Conservation (phyloP, 2,113 vertebrate genomes). For the Pelecanus crispus region DNA sequence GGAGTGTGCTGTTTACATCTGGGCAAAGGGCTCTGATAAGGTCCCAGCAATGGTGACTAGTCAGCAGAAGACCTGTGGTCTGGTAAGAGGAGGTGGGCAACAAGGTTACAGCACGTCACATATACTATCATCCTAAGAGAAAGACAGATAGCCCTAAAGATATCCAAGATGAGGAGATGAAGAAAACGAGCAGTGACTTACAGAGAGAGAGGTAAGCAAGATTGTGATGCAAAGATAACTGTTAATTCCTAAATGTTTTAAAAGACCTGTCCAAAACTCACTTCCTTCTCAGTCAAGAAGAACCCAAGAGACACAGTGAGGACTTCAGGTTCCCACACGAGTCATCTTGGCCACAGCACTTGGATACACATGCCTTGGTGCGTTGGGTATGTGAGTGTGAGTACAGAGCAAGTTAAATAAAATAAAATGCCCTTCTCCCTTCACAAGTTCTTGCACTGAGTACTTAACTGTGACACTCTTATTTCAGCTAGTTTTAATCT, state of each 20-base stretch:
- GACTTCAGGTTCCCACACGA: not conserved
- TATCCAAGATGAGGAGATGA: not conserved
- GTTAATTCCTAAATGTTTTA: not conserved
- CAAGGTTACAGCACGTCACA: not conserved
- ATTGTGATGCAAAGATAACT: not conserved
- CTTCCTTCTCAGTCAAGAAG: not conserved
- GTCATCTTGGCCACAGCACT: not conserved
- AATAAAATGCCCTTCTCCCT: not conserved
- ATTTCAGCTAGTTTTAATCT: not conserved
- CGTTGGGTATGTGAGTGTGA: not conserved
- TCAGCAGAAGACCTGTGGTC: not conserved
- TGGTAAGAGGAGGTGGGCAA: not conserved
- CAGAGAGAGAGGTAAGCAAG: not conserved
- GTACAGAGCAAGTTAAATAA: not conserved
- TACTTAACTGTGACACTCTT: not conserved
- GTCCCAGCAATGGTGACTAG: rapidly evolving
- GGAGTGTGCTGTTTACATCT: not conserved
- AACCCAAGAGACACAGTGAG: not conserved
- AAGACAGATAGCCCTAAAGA: not conserved
- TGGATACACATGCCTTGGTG: not conserved
- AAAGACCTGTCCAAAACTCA: not conserved
- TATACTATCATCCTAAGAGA: not conserved
- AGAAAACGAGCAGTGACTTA: not conserved
- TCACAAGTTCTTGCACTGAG: not conserved
- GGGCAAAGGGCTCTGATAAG: not conserved